Conservation (phyloP, 2,888 invertebrate genomes). For the Norana najaformis region DNA sequence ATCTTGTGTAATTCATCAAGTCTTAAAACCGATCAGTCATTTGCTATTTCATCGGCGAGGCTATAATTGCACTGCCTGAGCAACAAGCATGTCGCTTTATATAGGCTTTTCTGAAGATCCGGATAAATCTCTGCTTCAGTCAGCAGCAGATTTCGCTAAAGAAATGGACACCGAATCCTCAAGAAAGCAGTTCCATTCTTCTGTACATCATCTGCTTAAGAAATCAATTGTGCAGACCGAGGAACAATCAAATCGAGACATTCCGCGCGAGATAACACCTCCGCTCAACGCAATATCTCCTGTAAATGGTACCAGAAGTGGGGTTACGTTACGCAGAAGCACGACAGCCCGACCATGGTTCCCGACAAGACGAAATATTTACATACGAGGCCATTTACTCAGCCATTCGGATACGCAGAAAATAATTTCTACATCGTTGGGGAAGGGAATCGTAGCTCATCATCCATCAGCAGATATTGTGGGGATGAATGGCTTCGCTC, state of each 20-base stretch:
- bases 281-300: not conserved
- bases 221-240: not conserved
- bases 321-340: not conserved
- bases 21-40: too few species aligned
- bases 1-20: too few species aligned
- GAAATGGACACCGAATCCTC: not conserved
- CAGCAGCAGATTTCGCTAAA: slow-evolving; percentile 6
- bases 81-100: not conserved
- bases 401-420: not conserved
- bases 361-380: not conserved
- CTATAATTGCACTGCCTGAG: not conserved
- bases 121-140: not conserved
- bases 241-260: not conserved
- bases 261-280: not conserved
- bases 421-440: not conserved
- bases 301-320: not conserved
- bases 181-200: not conserved
- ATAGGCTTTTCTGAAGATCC: not conserved
- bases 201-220: not conserved
- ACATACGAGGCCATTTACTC: not conserved
- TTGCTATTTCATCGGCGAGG: too few species aligned
- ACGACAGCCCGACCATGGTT: not conserved
- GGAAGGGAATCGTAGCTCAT: not conserved
- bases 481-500: not conserved
- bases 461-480: not conserved